Evolutionary conservation across 2,113 vertebrate species (phyloP), one percentile per base, ranked within the genome.

Genomic region (Bos indicus): DNA sequence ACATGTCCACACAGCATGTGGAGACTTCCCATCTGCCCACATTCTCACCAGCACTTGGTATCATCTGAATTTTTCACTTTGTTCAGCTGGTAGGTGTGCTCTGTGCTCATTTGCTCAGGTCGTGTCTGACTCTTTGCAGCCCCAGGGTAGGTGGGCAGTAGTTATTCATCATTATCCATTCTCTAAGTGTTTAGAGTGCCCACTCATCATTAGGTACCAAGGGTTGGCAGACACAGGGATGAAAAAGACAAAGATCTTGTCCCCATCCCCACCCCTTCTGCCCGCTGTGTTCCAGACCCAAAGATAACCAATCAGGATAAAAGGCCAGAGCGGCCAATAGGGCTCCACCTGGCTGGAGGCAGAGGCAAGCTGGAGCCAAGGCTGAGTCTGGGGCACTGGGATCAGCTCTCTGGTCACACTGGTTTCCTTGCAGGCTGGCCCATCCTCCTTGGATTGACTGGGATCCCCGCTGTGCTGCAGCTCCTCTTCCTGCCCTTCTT

Each of bases 401-500:
- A 7, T 43, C 52, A 0, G 40, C 54, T 2, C 33, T 77, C 60
- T 11, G 6, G 16, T 6, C 21, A 26, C 12, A 19, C 43, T 33
- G 30, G 36, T n/a, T 30, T 15, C 30, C 88, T 51, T 95, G 77
- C 98, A 99, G 99, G 99, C 36, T 99, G 99, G 99, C 99, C 99
- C 0, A 28, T 99, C 77, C 98, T 99, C 97, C 98, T 99, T 60
- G 99, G 98, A 12, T 97, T 99, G 60, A 99, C 99, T 0, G 99
- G 99, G 2, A 98, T 99, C 92, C 99, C 99, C 0, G 99, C 99
- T 0, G 54, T 97, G 0, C 6, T 99, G 0, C 99, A 99, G 97
- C 99, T 99, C 2, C 83, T 99, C 7, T 23, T 98, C 0, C 78
- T 99, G 97, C 99, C 99, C 26, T 99, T 99, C 67, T 99, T 99